Base-by-base conservation (phyloP, 2,113 vertebrate species). In the Gambusia affinis region DNA sequence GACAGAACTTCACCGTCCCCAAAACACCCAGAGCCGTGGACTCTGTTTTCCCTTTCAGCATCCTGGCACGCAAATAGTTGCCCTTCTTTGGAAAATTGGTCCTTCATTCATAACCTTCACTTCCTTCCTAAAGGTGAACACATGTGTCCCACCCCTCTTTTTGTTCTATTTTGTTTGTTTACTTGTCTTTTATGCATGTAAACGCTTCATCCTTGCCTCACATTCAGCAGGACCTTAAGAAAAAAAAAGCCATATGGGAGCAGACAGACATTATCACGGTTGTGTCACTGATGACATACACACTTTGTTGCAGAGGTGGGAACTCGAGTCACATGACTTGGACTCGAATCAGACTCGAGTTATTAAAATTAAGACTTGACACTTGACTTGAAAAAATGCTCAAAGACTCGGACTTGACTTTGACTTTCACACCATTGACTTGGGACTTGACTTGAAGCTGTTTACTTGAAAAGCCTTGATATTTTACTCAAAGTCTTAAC, bases 81-180 rank as follows among this genome's bases (percentile, higher is more conserved):
- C 22, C 12, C 8, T 67, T 72, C 65, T 75, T 33, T 76, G 29
- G 35, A 14, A 89, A 95, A 11, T 96, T 96, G 12, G 95, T 97
- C 96, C 96, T 96, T 97, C 96, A 97, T 97, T 96, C 96, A 95
- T 95, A 97, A 96, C 88, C 93, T 94, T 92, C 88, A 89, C 92
- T 78, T 78, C 30, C 89, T 94, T 33, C 88, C 92, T 80, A 90
- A 92, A 85, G 71, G 88, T 90, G 93, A 94, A 84, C 95, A 80
- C 93, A 75, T 78, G 70, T 54, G 66, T 75, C 69, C 81, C 81
- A 64, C 70, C 44, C 79, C 30, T 73, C 35, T 79, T 39, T 70
- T 70, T 54, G 54, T 85, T 73, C 28, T 4, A 68, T 27, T 64
- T 0, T 70, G 76, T 74, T 27, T 79, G 42, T 86, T 75, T 77